These are phyloP conservation scores for Xenopus tropicalis DNA, from an alignment of 2,113 vertebrate genomes.

Conservation along the genomic window UCB_Xtro_10.0 CM004449.2:106301001-106301500, in stretches of 20 bases:
- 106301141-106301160: slow-evolving; percentile 49
- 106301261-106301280: slow-evolving; percentile 50
- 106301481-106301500: slow-evolving; percentile 48
- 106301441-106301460: slow-evolving; percentile 56
- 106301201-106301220: slow-evolving; percentile 50
- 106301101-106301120: slow-evolving; percentile 54
- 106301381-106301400: slow-evolving; percentile 66
- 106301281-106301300: slow-evolving; percentile 58
- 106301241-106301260: slow-evolving; percentile 52
- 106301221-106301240: slow-evolving; percentile 50
- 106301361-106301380: slow-evolving; percentile 45
- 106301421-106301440: slow-evolving; percentile 58
- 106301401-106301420: slow-evolving; percentile 66
- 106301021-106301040: slow-evolving; percentile 45
- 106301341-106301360: slow-evolving; percentile 48
- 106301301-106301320: slow-evolving; percentile 68
- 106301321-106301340: slow-evolving; percentile 60
- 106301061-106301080: slow-evolving; percentile 58
- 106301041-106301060: slow-evolving; percentile 51
- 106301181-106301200: slow-evolving; percentile 63
- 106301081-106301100: slow-evolving; percentile 41
- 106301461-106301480: slow-evolving; percentile 57
- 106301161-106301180: neutral
- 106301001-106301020: slow-evolving; percentile 54
- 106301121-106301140: slow-evolving; percentile 59